Conservation (phyloP, 2,888 invertebrate species). For the Melanotus villosus region DNA sequence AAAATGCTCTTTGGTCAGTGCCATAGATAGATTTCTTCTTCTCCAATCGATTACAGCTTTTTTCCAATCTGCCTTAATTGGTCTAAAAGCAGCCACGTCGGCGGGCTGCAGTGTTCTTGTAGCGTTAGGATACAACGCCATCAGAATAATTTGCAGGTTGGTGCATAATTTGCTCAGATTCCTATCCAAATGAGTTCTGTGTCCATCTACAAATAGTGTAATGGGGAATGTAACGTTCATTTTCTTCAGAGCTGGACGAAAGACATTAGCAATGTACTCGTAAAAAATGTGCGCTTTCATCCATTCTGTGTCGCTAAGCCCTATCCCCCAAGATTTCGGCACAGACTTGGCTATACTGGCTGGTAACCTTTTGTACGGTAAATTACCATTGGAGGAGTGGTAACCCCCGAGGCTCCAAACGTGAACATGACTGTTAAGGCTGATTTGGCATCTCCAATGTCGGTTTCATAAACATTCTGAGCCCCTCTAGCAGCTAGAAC, state of each 20-base stretch:
- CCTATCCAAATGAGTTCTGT: too few species aligned
- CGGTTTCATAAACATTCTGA: too few species aligned
- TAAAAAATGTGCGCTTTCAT: too few species aligned
- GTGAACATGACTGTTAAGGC: too few species aligned
- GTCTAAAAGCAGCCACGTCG: constrained; percentile 57
- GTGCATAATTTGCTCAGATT: too few species aligned
- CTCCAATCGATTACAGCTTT: too few species aligned
- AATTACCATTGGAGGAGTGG: background rate
- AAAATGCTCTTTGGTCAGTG: too few species aligned
- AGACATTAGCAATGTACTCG: constrained; percentile 5
- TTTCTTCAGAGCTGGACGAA: background rate
- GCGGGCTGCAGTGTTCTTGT: constrained; percentile 57
- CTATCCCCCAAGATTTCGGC: too few species aligned
- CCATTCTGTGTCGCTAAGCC: background rate
- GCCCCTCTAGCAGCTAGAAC: too few species aligned
- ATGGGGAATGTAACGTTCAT: background rate
- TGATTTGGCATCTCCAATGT: too few species aligned
- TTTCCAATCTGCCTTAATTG: constrained; percentile 51
- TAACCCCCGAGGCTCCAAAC: background rate
- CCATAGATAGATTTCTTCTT: too few species aligned
- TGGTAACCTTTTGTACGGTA: background rate
- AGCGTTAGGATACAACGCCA: constrained; percentile 51
- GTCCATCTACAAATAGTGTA: background rate
- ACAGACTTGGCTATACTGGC: background rate
- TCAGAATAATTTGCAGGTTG: too few species aligned